A percentile compares a stretch with the other conserved stretches of the same genome.
These are phyloP conservation scores for Phoebastria nigripes DNA, from an alignment of 2,797 vertebrate genomes.

Conservation along the genomic window DNA sequence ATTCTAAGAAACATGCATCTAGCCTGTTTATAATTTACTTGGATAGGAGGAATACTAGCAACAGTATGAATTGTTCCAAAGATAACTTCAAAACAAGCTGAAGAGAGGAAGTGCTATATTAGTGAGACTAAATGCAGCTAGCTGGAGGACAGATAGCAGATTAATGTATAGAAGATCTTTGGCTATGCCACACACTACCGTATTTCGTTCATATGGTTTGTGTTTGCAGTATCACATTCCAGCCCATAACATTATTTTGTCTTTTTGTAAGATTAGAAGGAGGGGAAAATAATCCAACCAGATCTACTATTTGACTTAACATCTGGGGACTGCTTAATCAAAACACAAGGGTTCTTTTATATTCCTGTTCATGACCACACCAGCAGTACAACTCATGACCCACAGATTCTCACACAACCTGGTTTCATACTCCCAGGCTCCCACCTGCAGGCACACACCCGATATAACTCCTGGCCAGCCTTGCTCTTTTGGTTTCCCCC, in stretches of 20 bases:
- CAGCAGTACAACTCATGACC: fast-evolving
- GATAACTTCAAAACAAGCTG: background rate
- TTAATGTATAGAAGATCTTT: background rate
- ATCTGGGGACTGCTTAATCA: background rate
- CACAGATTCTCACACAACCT: fast-evolving
- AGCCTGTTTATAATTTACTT: background rate
- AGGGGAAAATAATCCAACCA: background rate
- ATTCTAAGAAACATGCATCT: background rate
- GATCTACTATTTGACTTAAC: background rate
- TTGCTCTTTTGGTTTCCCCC: background rate
- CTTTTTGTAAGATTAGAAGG: constrained; percentile 18
- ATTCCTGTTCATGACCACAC: fast-evolving
- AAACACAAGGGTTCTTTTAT: background rate
- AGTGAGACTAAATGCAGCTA: background rate
- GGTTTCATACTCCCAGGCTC: fast-evolving
- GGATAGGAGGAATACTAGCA: background rate
- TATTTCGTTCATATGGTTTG: background rate
- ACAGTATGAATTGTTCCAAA: background rate
- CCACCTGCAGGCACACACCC: background rate
- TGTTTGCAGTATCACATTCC: background rate
- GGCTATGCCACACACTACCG: background rate
- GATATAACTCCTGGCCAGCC: background rate
- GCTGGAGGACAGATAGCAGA: background rate
- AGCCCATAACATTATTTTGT: background rate
- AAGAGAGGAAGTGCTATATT: background rate